These are phyloP conservation scores for Protobothrops mucrosquamatus DNA, from an alignment of 2,113 vertebrate genomes.

Conservation along the genomic window DNA sequence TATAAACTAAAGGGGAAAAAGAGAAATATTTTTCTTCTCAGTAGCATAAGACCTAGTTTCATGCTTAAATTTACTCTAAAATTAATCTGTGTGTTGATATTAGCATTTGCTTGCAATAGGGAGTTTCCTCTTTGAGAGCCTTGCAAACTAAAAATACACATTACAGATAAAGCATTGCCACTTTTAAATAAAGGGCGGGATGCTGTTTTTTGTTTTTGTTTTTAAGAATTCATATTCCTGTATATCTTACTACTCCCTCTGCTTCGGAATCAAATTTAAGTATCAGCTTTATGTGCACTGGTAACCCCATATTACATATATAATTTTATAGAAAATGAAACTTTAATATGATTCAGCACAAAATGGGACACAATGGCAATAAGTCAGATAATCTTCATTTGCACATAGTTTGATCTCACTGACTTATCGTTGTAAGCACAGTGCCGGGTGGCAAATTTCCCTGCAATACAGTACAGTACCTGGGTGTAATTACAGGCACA, in stretches of 20 bases:
- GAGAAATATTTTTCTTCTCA: slow-evolving; percentile 49
- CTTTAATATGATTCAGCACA: slow-evolving; percentile 76
- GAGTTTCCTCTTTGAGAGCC: slow-evolving; percentile 56
- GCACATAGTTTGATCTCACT: slow-evolving; percentile 68
- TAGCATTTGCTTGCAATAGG: slow-evolving; percentile 54
- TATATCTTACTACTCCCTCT: slow-evolving; percentile 51
- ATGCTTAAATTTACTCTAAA: slow-evolving; percentile 65
- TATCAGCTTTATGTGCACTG: slow-evolving; percentile 64
- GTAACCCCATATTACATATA: slow-evolving; percentile 69
- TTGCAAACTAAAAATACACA: slow-evolving; percentile 54
- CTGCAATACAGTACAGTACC: slow-evolving; percentile 61
- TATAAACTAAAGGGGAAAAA: slow-evolving; percentile 42
- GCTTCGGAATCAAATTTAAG: slow-evolving; percentile 66
- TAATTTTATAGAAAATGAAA: slow-evolving; percentile 74
- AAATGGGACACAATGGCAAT: slow-evolving; percentile 69
- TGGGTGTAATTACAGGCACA: slow-evolving; percentile 56
- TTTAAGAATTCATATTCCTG: slow-evolving; percentile 49
- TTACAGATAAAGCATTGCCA: slow-evolving; percentile 54
- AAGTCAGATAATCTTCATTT: slow-evolving; percentile 71
- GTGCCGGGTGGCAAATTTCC: slow-evolving; percentile 59
- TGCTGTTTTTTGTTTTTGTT: slow-evolving; percentile 36
- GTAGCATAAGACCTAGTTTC: slow-evolving; percentile 59
- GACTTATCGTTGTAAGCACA: slow-evolving; percentile 69
- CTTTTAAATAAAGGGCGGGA: slow-evolving; percentile 39
- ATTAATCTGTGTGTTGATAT: slow-evolving; percentile 62